A percentile compares a stretch with the other conserved stretches of the same genome.
These are phyloP conservation scores for Archocentrus centrarchus DNA, from an alignment of 2,113 vertebrate genomes.

Conservation along the genomic window DNA sequence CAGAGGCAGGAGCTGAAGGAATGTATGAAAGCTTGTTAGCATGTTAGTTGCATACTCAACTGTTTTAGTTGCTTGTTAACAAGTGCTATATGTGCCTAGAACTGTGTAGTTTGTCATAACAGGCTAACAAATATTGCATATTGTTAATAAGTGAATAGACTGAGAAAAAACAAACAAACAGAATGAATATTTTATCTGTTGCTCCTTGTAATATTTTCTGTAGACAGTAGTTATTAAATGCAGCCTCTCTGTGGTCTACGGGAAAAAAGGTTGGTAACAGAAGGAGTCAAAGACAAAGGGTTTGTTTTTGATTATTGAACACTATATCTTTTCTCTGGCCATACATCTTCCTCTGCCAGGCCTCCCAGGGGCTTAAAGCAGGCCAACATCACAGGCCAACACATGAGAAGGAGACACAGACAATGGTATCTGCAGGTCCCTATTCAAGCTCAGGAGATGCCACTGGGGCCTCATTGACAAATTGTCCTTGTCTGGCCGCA, in stretches of 20 bases:
- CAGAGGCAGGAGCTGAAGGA: accelerated
- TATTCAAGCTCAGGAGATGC: slow-evolving; percentile 74
- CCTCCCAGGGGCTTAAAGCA: slow-evolving; percentile 60
- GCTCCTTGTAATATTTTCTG: neutral
- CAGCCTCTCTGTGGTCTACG: slow-evolving; percentile 17
- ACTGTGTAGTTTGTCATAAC: neutral
- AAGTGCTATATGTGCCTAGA: no score
- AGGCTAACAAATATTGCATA: neutral
- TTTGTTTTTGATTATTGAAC: slow-evolving; percentile 70
- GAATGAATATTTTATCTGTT: neutral
- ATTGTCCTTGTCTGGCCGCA: slow-evolving; percentile 81
- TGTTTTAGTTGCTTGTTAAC: neutral
- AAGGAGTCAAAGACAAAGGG: slow-evolving; percentile 51
- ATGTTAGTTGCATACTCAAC: neutral
- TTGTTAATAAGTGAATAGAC: neutral
- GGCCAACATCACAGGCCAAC: slow-evolving; percentile 60
- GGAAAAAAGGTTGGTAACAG: slow-evolving; percentile 5
- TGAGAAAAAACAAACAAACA: neutral
- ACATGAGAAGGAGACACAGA: slow-evolving; percentile 62
- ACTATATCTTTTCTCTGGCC: slow-evolving; percentile 51
- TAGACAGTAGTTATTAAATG: slow-evolving; percentile 28
- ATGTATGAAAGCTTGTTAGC: neutral
- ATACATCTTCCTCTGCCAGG: slow-evolving; percentile 71
- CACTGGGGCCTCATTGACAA: slow-evolving; percentile 82
- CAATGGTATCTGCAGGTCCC: slow-evolving; percentile 75